Conservation (phyloP, 2,888 invertebrate species). For the Lypha dubia region DNA sequence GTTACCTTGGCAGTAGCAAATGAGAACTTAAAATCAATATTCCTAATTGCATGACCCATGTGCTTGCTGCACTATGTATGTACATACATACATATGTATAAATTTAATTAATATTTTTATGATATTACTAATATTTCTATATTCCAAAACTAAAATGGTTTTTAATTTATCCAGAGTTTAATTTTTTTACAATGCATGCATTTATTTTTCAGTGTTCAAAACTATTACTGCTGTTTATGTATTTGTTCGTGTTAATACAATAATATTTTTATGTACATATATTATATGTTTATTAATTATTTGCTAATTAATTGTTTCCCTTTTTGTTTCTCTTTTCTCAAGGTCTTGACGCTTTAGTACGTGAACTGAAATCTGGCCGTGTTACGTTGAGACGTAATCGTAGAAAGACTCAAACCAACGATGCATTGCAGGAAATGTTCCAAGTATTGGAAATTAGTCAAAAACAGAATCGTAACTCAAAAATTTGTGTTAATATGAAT, state of each 20-base stretch:
- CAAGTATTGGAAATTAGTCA: slow-evolving; percentile 83
- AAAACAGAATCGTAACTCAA: slow-evolving; percentile 82
- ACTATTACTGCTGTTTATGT: neutral
- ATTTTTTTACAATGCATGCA: slow-evolving; percentile 11
- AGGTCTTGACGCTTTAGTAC: slow-evolving; percentile 84
- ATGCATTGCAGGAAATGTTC: slow-evolving; percentile 83
- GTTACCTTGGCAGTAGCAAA: no score
- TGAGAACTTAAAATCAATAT: no score
- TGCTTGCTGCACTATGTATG: no score
- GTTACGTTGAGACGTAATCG: slow-evolving; percentile 82
- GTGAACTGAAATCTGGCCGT: slow-evolving; percentile 82
- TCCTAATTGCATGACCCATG: no score
- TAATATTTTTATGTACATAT: neutral
- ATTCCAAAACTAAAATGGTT: no score
- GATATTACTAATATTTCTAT: no score
- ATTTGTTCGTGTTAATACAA: slow-evolving; percentile 7
- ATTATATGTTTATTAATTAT: neutral
- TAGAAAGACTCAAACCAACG: slow-evolving; percentile 81
- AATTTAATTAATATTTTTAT: no score
- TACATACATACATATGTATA: no score
- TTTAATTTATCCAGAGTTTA: no score
- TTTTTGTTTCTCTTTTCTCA: slow-evolving; percentile 51
- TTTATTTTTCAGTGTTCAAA: neutral
- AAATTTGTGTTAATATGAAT: slow-evolving; percentile 81
- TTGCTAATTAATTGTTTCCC: neutral